Conservation (phyloP, 1,140 invertebrate species). For the Macrobrachium rosenbergii region DNA sequence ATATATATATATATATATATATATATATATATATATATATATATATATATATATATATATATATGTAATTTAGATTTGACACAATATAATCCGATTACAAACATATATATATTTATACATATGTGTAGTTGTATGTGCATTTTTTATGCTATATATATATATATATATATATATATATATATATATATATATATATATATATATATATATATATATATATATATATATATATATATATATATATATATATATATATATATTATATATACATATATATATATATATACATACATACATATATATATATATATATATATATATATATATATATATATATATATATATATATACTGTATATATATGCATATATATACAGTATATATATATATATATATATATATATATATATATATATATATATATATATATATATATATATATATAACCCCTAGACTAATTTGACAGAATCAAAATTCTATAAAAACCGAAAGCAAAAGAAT, state of each 20-base stretch:
- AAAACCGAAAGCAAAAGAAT: not conserved
- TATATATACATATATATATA: conserved; percentile 18
- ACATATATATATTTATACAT: conserved; percentile 40
- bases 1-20: conserved; percentile 16
- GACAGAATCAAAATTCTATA: not conserved
- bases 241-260: conserved; percentile 26
- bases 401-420: conserved; percentile 39
- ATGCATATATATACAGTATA: conserved; percentile 39
- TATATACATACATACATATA: conserved; percentile 34
- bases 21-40: conserved; percentile 29
- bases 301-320: conserved; percentile 27
- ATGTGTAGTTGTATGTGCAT: no score
- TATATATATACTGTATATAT: conserved; percentile 38
- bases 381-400: conserved; percentile 30
- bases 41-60: conserved; percentile 35
- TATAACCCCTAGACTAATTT: not conserved
- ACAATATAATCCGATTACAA: no score
- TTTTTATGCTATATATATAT: no score
- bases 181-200: conserved; percentile 46
- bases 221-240: conserved; percentile 23
- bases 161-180: conserved; percentile 49
- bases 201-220: conserved; percentile 29
- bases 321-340: conserved; percentile 41
- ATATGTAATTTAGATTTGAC: no score
- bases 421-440: conserved; percentile 35